phyloP scores from a whole-genome alignment of 2,888 invertebrate species.

The Acleris cristana region DNA sequence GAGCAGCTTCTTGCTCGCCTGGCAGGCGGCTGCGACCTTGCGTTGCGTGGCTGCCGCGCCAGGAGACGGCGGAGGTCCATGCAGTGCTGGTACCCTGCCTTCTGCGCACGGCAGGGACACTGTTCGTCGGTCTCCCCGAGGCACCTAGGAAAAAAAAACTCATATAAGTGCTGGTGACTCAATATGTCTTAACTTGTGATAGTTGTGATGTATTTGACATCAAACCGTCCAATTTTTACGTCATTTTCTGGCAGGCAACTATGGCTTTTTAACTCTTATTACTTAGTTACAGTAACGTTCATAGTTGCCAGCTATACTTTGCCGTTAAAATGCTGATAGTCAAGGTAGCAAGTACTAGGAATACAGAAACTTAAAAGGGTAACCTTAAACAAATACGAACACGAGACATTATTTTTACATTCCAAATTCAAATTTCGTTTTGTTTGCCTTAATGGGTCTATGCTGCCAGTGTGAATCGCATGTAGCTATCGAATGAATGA shows the following conservation, averaged over 20 bases:
- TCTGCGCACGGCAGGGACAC: slow-evolving; percentile 68
- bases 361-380: too few species aligned
- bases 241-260: too few species aligned
- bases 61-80: slow-evolving; percentile 74
- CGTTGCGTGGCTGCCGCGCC: slow-evolving; percentile 65
- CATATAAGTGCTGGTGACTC: not conserved
- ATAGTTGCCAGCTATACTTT: too few species aligned
- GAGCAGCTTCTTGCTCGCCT: slow-evolving; percentile 86
- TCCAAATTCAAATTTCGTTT: slow-evolving; percentile 2
- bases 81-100: slow-evolving; percentile 71
- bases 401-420: slow-evolving; percentile 9
- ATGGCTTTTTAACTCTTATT: too few species aligned
- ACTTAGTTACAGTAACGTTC: too few species aligned
- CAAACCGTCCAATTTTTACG: too few species aligned
- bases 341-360: too few species aligned
- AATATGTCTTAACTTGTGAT: not conserved
- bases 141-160: slow-evolving; percentile 58
- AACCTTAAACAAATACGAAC: slow-evolving; percentile 2
- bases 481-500: slow-evolving; percentile 31
- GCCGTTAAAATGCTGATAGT: too few species aligned
- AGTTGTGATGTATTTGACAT: too few species aligned
- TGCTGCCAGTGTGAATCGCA: slow-evolving; percentile 20
- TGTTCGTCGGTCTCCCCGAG: slow-evolving; percentile 66
- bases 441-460: slow-evolving; percentile 6
- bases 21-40: slow-evolving; percentile 71